Evolutionary conservation across 2,113 vertebrate species (phyloP).

Genomic region (Mohoua ochrocephala): DNA sequence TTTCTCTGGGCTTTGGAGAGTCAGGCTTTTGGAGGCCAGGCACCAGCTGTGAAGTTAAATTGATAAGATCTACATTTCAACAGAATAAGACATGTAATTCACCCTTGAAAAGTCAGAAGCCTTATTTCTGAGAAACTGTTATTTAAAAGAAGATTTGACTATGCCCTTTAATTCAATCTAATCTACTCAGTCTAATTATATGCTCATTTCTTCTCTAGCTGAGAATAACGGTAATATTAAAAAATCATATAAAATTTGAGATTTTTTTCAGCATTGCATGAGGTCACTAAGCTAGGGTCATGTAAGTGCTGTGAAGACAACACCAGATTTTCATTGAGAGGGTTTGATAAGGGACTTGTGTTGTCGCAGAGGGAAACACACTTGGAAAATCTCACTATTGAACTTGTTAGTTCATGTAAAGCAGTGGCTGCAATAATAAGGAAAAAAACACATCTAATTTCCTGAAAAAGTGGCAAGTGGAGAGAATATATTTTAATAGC

Average conservation of each 20-base stretch:
- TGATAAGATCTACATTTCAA: conserved; percentile 44
- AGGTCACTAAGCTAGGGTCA: background rate
- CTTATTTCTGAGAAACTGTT: conserved; percentile 3
- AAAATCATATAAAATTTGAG: background rate
- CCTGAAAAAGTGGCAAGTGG: background rate
- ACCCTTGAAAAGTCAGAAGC: conserved; percentile 19
- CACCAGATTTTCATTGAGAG: conserved; percentile 2
- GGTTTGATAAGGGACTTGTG: background rate
- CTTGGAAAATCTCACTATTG: background rate
- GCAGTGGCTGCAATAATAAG: background rate
- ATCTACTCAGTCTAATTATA: conserved; percentile 25
- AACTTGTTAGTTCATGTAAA: background rate
- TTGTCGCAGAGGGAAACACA: background rate
- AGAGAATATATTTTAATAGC: background rate
- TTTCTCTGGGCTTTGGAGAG: conserved; percentile 5
- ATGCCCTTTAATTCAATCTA: conserved; percentile 24
- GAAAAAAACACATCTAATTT: background rate
- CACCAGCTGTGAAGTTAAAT: conserved; percentile 22
- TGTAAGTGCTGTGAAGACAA: background rate
- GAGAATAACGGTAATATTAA: background rate
- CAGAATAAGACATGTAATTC: conserved; percentile 44
- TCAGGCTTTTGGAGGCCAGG: background rate
- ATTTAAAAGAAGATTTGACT: conserved; percentile 29
- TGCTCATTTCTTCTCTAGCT: background rate
- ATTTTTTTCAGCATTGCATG: conserved; percentile 21